Evolutionary conservation across 2,797 vertebrate genomes (phyloP), one percentile per base, ranked within the genome.

Genomic region (Catamblyrhynchus diadema): DNA sequence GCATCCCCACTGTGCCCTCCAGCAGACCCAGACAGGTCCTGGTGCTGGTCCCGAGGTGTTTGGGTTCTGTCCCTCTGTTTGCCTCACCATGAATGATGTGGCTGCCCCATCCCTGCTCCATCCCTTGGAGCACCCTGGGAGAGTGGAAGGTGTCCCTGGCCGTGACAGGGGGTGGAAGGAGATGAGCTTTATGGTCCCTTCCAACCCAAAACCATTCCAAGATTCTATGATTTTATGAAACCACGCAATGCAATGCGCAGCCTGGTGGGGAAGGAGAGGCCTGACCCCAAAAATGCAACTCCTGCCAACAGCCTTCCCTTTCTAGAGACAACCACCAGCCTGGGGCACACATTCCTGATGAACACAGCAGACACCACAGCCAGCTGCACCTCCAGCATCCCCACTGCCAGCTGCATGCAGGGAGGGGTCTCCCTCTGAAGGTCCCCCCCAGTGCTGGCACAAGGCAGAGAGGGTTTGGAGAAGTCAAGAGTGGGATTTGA

Each of bases 11-110:
- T 2, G 20, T 3, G 39, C 2, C 10, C 53, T 30, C 48, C 10
- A 0, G 10, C 12, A 11, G 6, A 45, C 21, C 45, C 18, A 12
- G 2, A 7, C 32, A 19, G 23, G 41, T 45, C 41, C 85, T 37
- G 32, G 22, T 37, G 48, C 28, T 0, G 2, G 14, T n/a, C 28
- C 65, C 0, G 0, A 8, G 8, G 23, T 25, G 24, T 60, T 77
- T 8, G 32, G 61, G 51, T 35, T 33, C 37, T 1, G 10, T 37
- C 25, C 50, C 88, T 81, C 69, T 7, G 35, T 69, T 75, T 48
- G 47, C 23, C 28, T 86, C 16, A 0, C 24, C 19, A 2, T 4
- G 17, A 45, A 9, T 27, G 50, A 33, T 32, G n/a, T 7, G 17
- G 79, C 44, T 78, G 79, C 48, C 9, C 48, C 47, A 47, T 47